Evolutionary conservation across 2,113 vertebrate species (phyloP), one percentile per base, ranked within the genome.

Genomic region (Struthio camelus): DNA sequence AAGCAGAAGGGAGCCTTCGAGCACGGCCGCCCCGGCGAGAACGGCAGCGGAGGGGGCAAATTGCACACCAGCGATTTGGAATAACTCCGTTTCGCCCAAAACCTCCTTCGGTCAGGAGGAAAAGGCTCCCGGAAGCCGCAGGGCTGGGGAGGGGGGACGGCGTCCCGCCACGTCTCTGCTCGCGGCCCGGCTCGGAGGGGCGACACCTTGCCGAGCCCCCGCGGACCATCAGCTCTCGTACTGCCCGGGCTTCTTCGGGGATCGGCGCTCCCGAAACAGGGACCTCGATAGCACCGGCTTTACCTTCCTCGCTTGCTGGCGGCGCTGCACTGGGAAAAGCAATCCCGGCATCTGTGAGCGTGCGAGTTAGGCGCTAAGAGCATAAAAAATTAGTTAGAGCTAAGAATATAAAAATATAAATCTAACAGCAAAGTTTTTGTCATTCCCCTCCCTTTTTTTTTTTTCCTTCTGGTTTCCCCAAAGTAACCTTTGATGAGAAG

Each of bases 221-320:
- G 44, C 44, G 6, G 44, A n/a, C n/a, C n/a, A n/a, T n/a, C n/a
- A n/a, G n/a, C n/a, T n/a, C n/a, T n/a, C n/a, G 6, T 42, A 70
- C 65, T 34, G 7, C 28, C 3, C 3, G 17, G 1, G 0, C 30
- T 27, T 23, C 8, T 0, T 4, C 5, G 0, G 4, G 46, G 27
- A 16, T 10, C 23, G 11, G 34, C 6, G 17, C 42, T 76, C 69
- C 85, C 69, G 1, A 71, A 61, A 53, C 59, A 27, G 67, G 36
- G 42, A 13, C 22, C 30, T n/a, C 16, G 2, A 23, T 2, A 9
- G 19, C 7, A 61, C 27, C 24, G 71, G 61, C 6, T 18, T 53
- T 34, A 0, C 44, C 6, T 53, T n/a, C 22, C 19, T 11, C 38
- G 48, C 42, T 32, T 2, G 4, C 58, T 6, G 14, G 19, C 0